These are phyloP conservation scores for Elachura formosa DNA, from an alignment of 2,113 vertebrate species.

Conservation along the genomic window DNA sequence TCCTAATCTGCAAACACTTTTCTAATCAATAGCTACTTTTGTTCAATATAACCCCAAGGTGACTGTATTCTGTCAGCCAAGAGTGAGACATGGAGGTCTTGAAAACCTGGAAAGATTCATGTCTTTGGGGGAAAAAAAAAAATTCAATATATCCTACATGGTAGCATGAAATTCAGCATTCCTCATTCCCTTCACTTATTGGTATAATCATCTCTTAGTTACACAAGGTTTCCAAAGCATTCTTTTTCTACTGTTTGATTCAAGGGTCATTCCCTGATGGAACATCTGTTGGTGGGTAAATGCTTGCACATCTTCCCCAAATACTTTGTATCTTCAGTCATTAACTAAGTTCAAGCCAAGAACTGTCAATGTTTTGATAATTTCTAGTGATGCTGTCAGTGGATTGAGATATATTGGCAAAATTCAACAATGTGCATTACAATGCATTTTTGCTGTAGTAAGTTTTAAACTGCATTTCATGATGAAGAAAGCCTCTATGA, in stretches of 20 bases:
- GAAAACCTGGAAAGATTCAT: not conserved
- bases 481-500: not conserved
- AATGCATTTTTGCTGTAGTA: not conserved
- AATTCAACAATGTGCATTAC: not conserved
- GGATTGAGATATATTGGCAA: not conserved
- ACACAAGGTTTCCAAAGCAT: not conserved
- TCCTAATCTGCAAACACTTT: constrained; percentile 53
- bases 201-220: not conserved
- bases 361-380: not conserved
- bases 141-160: not conserved
- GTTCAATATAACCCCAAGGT: constrained; percentile 41
- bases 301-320: not conserved
- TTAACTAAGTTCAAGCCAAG: not conserved
- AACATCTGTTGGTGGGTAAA: not conserved
- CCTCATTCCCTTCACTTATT: not conserved
- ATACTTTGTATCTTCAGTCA: not conserved
- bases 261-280: not conserved
- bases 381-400: not conserved
- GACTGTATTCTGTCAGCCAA: constrained; percentile 3
- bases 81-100: not conserved
- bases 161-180: not conserved
- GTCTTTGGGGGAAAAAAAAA: not conserved
- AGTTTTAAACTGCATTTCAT: not conserved
- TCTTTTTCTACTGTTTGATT: not conserved
- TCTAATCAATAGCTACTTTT: constrained; percentile 25